phyloP scores from a whole-genome alignment of 2,113 vertebrate genomes.

The Spermophilus dauricus region DNA sequence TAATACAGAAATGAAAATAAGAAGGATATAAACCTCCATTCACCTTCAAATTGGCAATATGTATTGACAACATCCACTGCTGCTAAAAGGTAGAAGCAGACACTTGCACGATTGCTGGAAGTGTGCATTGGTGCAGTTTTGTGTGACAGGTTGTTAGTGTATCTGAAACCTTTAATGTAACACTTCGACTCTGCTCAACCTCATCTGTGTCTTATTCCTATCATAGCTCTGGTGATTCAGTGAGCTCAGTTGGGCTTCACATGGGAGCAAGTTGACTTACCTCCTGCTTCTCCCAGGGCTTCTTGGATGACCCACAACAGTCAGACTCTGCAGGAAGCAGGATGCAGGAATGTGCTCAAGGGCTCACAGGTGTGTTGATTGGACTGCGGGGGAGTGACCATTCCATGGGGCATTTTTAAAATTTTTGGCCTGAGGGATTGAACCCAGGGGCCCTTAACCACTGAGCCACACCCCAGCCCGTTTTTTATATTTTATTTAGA shows the following conservation, averaged over 20 bases:
- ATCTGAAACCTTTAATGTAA: background rate
- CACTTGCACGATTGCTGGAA: constrained; percentile 58
- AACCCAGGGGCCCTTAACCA: too few relatives aligned
- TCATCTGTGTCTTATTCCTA: background rate
- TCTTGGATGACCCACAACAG: background rate
- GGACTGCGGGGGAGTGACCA: background rate
- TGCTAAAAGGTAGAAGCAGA: constrained; percentile 57
- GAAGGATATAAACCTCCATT: background rate
- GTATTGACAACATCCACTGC: background rate
- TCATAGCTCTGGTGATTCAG: background rate
- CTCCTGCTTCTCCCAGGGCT: background rate
- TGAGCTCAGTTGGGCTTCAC: background rate
- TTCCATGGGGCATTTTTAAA: background rate
- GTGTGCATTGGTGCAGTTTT: constrained; percentile 67
- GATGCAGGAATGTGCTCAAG: background rate
- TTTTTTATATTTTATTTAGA: too few relatives aligned
- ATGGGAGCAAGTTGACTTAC: background rate
- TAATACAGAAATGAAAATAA: constrained; percentile 1
- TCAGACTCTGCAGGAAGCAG: background rate
- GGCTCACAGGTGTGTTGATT: background rate
- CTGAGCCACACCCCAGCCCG: too few relatives aligned
- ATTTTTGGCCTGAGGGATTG: too few relatives aligned
- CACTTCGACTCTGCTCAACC: background rate
- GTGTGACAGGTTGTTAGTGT: background rate
- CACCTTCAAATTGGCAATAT: background rate